Evolutionary conservation across 2,888 invertebrate genomes (phyloP).

Genomic region (Mimumesa dahlbomi): DNA sequence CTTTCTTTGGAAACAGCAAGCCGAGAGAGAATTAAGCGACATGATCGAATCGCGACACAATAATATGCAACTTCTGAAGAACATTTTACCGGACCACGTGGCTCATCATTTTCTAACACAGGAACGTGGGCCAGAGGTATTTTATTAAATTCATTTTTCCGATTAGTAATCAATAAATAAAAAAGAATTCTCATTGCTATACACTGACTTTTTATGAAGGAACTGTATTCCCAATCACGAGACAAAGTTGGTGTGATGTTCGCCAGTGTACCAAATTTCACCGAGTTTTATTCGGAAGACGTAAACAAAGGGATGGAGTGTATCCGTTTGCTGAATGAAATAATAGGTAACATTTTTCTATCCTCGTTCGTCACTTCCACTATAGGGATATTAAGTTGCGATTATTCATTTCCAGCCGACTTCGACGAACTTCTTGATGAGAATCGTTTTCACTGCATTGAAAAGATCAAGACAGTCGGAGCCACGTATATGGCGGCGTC

Average conservation of each 20-base stretch:
- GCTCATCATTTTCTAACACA: constrained; percentile 95
- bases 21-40: constrained; percentile 94
- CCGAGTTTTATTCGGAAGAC: constrained; percentile 98
- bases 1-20: constrained; percentile 98
- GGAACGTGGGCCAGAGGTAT: constrained; percentile 90
- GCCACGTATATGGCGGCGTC: constrained; percentile 98
- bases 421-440: constrained; percentile 94
- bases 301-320: constrained; percentile 99
- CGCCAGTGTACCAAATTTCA: constrained; percentile 98
- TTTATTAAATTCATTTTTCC: too few relatives aligned
- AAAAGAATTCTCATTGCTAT: too few relatives aligned
- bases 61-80: constrained; percentile 93
- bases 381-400: too few relatives aligned
- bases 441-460: constrained; percentile 91
- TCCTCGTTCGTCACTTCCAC: too few relatives aligned
- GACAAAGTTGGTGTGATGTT: constrained; percentile 97
- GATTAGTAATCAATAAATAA: too few relatives aligned
- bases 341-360: constrained; percentile 93
- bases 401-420: constrained; percentile 83
- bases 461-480: constrained; percentile 97
- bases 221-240: constrained; percentile 90
- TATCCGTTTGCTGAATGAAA: constrained; percentile 97
- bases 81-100: constrained; percentile 98
- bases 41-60: constrained; percentile 96
- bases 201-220: constrained; percentile 81